phyloP scores from a whole-genome alignment of 1,140 invertebrate species.

The Odontomachus brunneus region DNA sequence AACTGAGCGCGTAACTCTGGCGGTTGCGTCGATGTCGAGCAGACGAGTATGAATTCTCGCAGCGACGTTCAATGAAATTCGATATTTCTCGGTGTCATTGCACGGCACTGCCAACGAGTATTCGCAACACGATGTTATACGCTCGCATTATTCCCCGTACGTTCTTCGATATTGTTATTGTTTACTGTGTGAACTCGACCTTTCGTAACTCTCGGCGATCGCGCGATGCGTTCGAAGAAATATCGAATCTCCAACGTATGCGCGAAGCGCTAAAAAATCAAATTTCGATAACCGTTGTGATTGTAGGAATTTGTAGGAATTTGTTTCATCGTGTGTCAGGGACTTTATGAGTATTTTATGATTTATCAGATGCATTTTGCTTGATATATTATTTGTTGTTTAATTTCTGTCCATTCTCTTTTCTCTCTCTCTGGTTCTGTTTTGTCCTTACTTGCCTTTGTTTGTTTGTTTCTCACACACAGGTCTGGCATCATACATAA shows the following conservation, averaged over 20 bases:
- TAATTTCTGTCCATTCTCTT: slow-evolving; percentile 58
- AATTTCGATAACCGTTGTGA: neutral
- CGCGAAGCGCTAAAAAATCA: neutral
- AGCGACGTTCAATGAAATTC: slow-evolving; percentile 42
- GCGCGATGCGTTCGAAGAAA: neutral
- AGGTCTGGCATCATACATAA: slow-evolving; percentile 84
- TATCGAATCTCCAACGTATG: neutral
- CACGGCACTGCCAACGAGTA: neutral
- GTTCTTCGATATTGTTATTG: neutral
- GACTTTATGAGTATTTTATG: neutral
- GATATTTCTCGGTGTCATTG: slow-evolving; percentile 20
- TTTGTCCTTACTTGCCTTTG: slow-evolving; percentile 81
- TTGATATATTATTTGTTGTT: slow-evolving; percentile 31
- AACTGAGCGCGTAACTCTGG: slow-evolving; percentile 14
- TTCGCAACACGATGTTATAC: neutral
- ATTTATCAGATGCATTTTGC: too few species aligned
- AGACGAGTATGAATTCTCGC: neutral
- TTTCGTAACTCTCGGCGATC: neutral
- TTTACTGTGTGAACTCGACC: neutral
- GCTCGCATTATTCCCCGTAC: neutral
- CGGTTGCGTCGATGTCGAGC: neutral
- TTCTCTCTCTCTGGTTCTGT: slow-evolving; percentile 61
- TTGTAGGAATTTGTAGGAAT: too few species aligned
- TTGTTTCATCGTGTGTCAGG: neutral
- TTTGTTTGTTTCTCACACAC: slow-evolving; percentile 85